Conservation (phyloP, 2,113 vertebrate genomes). For the Pollimyrus isidori region DNA sequence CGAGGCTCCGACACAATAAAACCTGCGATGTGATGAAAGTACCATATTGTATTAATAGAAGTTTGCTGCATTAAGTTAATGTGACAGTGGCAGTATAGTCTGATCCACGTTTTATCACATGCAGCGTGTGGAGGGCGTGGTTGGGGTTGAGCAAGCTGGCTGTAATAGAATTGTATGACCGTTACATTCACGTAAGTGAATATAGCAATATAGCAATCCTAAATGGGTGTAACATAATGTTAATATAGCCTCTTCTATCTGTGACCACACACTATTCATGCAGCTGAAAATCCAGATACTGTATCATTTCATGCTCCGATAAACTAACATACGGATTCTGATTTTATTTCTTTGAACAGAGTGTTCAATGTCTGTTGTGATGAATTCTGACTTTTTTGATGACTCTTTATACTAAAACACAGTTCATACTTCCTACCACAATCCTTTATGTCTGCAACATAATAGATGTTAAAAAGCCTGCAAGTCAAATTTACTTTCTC, state of each 20-base stretch:
- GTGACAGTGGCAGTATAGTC: background rate
- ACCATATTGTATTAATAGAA: background rate
- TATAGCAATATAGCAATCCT: background rate
- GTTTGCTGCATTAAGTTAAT: background rate
- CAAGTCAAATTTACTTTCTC: background rate
- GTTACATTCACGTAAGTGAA: background rate
- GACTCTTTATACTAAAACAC: background rate
- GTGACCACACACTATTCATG: background rate
- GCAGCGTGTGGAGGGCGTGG: background rate
- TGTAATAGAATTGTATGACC: background rate
- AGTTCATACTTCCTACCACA: background rate
- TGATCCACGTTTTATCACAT: background rate
- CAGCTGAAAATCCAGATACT: slow-evolving; percentile 13
- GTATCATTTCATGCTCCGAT: slow-evolving; percentile 14
- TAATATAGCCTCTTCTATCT: background rate
- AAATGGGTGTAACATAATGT: background rate
- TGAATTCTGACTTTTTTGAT: background rate
- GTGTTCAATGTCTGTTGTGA: background rate
- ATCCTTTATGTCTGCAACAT: background rate
- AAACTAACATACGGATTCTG: background rate
- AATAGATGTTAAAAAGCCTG: background rate
- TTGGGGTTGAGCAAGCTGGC: background rate
- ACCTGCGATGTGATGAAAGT: background rate
- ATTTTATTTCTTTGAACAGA: slow-evolving; percentile 12
- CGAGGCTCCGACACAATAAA: background rate